Conservation (phyloP, 2,113 vertebrate species). For the Synodontis membranacea region DNA sequence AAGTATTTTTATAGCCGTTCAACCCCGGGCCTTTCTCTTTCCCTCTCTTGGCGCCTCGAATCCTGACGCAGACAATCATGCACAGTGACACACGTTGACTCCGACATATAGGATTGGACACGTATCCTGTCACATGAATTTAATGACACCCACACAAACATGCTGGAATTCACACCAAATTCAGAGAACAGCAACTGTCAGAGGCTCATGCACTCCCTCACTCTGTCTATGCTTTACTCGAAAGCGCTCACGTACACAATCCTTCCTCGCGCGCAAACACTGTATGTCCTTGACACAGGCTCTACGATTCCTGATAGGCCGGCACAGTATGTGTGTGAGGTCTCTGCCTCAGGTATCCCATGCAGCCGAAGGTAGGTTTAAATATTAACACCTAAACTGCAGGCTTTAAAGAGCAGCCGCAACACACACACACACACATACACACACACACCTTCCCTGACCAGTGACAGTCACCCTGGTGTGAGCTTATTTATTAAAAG, state of each 20-base stretch:
- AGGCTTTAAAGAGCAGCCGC: slow-evolving; percentile 25
- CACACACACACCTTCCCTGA: slow-evolving; percentile 15
- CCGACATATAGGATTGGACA: slow-evolving; percentile 30
- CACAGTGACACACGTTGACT: slow-evolving; percentile 24
- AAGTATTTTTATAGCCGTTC: slow-evolving; percentile 47
- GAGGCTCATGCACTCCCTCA: slow-evolving; percentile 37
- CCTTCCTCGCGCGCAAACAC: slow-evolving; percentile 55
- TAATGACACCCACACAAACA: slow-evolving; percentile 36
- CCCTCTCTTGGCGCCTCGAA: slow-evolving; percentile 18
- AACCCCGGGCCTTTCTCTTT: neutral
- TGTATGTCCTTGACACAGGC: slow-evolving; percentile 69
- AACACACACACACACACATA: slow-evolving; percentile 34
- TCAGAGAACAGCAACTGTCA: slow-evolving; percentile 27
- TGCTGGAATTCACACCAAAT: slow-evolving; percentile 26
- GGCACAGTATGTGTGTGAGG: slow-evolving; percentile 32
- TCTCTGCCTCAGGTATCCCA: slow-evolving; percentile 59
- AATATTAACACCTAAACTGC: slow-evolving; percentile 70
- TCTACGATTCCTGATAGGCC: slow-evolving; percentile 71
- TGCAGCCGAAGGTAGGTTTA: slow-evolving; percentile 63
- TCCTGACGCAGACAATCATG: slow-evolving; percentile 18
- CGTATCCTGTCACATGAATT: slow-evolving; percentile 29
- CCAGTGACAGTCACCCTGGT: slow-evolving; percentile 7
- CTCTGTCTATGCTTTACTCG: slow-evolving; percentile 48
- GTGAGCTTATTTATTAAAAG: slow-evolving; percentile 18
- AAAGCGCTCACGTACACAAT: slow-evolving; percentile 34